Conservation (phyloP, 2,888 invertebrate genomes). For the Hypomecis punctinalis region DNA sequence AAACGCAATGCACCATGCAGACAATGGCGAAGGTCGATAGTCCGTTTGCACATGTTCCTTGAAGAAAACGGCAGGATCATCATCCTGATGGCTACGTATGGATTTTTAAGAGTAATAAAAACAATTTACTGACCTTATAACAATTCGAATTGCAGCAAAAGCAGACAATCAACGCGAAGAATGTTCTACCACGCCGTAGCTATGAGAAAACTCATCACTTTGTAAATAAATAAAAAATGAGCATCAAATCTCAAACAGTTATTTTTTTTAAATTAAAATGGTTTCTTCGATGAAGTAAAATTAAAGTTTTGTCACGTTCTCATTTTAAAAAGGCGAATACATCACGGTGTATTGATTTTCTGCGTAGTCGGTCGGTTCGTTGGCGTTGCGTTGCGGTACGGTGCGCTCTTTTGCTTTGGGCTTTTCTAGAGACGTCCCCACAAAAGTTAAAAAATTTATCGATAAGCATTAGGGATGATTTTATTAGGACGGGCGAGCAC, state of each 20-base stretch:
- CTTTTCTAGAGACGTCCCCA: background rate
- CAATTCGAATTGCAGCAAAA: conserved; percentile 76
- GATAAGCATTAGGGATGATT: background rate
- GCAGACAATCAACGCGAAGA: conserved; percentile 77
- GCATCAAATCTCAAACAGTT: conserved; percentile 80
- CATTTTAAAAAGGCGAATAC: conserved; percentile 83
- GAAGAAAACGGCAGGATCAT: conserved; percentile 40
- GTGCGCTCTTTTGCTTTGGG: conserved; percentile 21
- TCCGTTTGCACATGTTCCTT: conserved; percentile 58
- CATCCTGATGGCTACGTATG: conserved; percentile 10
- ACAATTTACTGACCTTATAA: conserved; percentile 74
- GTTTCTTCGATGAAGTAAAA: conserved; percentile 78
- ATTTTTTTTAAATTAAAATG: conserved; percentile 78
- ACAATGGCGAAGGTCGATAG: conserved; percentile 85
- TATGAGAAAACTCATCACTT: conserved; percentile 83
- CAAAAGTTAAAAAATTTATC: background rate
- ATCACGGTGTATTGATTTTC: conserved; percentile 83
- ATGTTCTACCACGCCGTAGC: conserved; percentile 84
- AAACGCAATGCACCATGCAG: conserved; percentile 85
- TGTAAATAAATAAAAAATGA: conserved; percentile 85
- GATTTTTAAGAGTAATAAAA: conserved; percentile 38
- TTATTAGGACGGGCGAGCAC: too few relatives aligned
- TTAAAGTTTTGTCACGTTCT: conserved; percentile 83
- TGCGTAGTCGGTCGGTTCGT: conserved; percentile 59
- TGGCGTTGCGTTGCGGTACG: conserved; percentile 18